These are phyloP conservation scores for Bombus picipes DNA, from an alignment of 1,140 invertebrate species.

Conservation along the genomic window DNA sequence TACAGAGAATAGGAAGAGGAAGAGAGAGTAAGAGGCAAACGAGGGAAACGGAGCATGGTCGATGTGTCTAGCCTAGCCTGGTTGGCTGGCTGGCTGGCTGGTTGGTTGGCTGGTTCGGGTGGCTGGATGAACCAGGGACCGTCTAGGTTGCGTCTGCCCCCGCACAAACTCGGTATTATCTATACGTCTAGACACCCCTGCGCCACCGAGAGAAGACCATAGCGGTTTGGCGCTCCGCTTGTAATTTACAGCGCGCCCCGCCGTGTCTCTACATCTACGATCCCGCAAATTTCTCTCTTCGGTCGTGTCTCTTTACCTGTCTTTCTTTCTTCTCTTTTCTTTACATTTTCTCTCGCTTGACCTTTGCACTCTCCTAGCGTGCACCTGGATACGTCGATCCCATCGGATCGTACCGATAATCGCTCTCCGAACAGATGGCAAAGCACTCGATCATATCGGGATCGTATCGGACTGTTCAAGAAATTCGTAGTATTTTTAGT, in stretches of 20 bases:
- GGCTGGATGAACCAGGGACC: slow-evolving; percentile 71
- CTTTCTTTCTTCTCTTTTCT: slow-evolving; percentile 5
- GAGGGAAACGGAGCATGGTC: slow-evolving; percentile 70
- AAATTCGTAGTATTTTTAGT: too few species aligned
- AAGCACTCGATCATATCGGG: too few species aligned
- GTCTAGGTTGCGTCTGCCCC: slow-evolving; percentile 71
- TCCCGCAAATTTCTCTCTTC: slow-evolving; percentile 50
- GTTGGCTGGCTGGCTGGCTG: slow-evolving; percentile 68
- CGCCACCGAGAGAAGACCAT: slow-evolving; percentile 71
- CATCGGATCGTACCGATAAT: background rate
- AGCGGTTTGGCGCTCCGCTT: slow-evolving; percentile 71
- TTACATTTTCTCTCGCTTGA: slow-evolving; percentile 19
- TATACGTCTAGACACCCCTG: slow-evolving; percentile 73
- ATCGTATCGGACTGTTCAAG: too few species aligned
- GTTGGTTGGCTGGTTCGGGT: slow-evolving; percentile 65
- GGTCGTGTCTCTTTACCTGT: slow-evolving; percentile 6
- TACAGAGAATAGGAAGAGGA: background rate
- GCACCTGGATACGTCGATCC: background rate
- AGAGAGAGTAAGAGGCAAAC: slow-evolving; percentile 49
- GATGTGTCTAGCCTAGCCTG: slow-evolving; percentile 73
- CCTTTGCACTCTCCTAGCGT: background rate
- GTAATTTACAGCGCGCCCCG: slow-evolving; percentile 71
- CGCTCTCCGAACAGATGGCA: too few species aligned
- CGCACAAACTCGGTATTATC: slow-evolving; percentile 71
- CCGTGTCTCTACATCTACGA: slow-evolving; percentile 67